These are phyloP conservation scores for Python bivittatus DNA, from an alignment of 2,113 vertebrate genomes.

Conservation along the genomic window DNA sequence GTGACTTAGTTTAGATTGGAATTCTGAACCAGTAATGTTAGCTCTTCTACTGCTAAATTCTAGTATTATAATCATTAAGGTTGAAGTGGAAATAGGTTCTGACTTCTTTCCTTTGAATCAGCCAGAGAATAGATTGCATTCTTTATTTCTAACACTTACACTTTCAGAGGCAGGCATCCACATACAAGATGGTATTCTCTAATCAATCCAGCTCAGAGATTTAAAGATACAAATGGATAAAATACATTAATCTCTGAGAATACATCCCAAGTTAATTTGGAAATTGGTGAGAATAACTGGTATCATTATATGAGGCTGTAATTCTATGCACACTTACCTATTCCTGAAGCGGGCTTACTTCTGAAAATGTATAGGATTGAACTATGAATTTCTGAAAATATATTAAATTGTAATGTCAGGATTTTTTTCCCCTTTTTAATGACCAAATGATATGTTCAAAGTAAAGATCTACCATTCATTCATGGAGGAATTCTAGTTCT, in stretches of 20 bases:
- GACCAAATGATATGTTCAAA: too few species aligned
- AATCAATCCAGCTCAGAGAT: not conserved
- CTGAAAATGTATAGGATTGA: too few species aligned
- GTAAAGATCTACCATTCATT: too few species aligned
- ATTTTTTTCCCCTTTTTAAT: too few species aligned
- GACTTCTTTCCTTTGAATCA: not conserved
- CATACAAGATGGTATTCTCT: not conserved
- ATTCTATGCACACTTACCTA: too few species aligned
- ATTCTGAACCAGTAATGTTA: not conserved
- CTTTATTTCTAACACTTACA: not conserved
- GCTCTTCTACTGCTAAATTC: not conserved
- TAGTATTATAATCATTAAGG: not conserved
- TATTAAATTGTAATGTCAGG: too few species aligned
- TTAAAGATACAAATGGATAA: not conserved
- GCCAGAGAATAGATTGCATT: not conserved
- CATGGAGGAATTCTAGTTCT: too few species aligned
- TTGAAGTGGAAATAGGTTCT: not conserved
- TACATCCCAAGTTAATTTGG: not conserved
- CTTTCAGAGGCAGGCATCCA: not conserved
- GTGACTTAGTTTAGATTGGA: not conserved
- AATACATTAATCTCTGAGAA: not conserved
- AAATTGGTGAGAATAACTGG: not conserved
- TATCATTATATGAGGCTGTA: not conserved
- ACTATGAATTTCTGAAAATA: not conserved
- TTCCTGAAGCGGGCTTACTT: too few species aligned